These are phyloP conservation scores for Prionailurus bengalensis DNA, from an alignment of 2,113 vertebrate genomes.

Conservation along the genomic window DNA sequence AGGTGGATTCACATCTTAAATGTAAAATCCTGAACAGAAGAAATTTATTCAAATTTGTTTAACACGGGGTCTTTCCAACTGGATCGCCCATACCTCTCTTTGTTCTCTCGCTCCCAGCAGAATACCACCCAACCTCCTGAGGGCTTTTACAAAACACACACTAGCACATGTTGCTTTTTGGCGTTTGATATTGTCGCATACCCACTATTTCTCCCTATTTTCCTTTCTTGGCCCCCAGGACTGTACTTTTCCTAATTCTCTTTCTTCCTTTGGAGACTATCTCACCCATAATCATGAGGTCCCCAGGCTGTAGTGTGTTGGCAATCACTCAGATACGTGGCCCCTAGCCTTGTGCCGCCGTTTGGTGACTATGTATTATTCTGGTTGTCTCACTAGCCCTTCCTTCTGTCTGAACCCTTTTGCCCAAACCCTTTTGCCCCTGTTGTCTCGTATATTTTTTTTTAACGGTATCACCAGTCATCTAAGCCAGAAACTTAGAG, in stretches of 20 bases:
- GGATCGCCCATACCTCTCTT: background rate
- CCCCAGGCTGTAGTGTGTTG: background rate
- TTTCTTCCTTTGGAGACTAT: background rate
- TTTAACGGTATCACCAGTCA: background rate
- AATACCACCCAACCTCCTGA: background rate
- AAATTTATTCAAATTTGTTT: background rate
- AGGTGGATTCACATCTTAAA: background rate
- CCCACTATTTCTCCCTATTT: slow-evolving; percentile 4
- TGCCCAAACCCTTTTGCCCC: too few relatives aligned
- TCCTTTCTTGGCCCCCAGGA: background rate
- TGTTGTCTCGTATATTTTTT: background rate
- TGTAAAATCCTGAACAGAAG: slow-evolving; percentile 25
- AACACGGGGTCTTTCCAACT: background rate
- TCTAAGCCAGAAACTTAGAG: background rate
- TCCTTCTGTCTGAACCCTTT: background rate
- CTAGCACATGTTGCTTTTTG: background rate
- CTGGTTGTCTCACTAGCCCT: background rate
- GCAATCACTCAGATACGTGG: background rate
- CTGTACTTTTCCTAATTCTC: background rate
- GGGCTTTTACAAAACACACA: background rate
- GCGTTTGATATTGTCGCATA: background rate
- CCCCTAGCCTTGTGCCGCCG: background rate
- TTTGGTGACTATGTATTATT: background rate
- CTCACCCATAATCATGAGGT: background rate
- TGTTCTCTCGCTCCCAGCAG: background rate